Base-by-base conservation (phyloP, 2,888 invertebrate species). In the Coecobrya sp. region DNA sequence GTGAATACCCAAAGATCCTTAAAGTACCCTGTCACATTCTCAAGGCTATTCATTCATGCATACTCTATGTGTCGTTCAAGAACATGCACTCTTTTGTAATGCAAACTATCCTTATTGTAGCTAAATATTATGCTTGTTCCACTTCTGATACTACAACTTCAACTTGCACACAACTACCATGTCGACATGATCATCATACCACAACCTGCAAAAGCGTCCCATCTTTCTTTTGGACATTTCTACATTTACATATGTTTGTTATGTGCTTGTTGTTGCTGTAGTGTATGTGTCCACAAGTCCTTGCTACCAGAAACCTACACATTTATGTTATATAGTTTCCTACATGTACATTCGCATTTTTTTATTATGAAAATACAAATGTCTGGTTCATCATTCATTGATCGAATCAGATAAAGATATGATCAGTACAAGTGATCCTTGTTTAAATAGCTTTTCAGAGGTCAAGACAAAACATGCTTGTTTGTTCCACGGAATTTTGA, bases 11-110 rank as follows among this genome's bases (percentile, higher is more conserved):
- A 13, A 42, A 86, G 55, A 76, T 55, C 55, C 73, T 86, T 73
- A 73, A 86, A 86, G 73, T 86, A 52, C 86, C 86, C 55, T 86
- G 86, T 86, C 86, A 86, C 70, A 70, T 30, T 52, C 73, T 65
- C 73, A 55, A 59, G 68, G 42, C 85, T 27, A 68, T 30, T 86
- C 68, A 86, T 70, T 68, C 86, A 86, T 86, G 86, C 68, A 84
- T 62, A 81, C 81, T 81, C 55, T 27, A 27, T 42, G 45, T 76
- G 73, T 76, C 73, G 73, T 76, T 76, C 49, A 76, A 76, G 73
- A 76, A 42, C 73, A 19, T n/a, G 8, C 19, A 70, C n/a, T 62
- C 19, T 70, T 70, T 70, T 70, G 70, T 42, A n/a, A 70, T 42
- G 36, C 70, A 42, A 42, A 70, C 55, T 55, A 55, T 19, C 55